phyloP scores from a whole-genome alignment of 2,113 vertebrate species.

The Progne subis region DNA sequence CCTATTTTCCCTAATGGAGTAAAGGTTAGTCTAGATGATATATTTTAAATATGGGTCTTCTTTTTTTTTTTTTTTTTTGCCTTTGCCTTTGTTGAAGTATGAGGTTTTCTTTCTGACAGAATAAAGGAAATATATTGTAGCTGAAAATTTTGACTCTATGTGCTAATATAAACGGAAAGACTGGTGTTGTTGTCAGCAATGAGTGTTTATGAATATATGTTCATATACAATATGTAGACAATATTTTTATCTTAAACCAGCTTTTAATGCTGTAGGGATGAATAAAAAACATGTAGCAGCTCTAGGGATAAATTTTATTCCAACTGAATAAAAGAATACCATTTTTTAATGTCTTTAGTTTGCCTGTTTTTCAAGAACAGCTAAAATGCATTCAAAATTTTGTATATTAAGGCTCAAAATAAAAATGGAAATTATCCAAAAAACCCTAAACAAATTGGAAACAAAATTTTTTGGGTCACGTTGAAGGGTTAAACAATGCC shows the following conservation, averaged over 20 bases:
- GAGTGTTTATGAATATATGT: slow-evolving; percentile 27
- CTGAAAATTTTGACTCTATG: slow-evolving; percentile 24
- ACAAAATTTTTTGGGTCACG: not conserved
- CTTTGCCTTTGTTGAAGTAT: slow-evolving; percentile 41
- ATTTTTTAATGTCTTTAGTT: not conserved
- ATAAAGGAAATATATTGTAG: slow-evolving; percentile 52
- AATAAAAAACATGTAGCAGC: slow-evolving; percentile 54
- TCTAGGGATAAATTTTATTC: slow-evolving; percentile 1
- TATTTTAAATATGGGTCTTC: slow-evolving; percentile 78
- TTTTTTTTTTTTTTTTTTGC: slow-evolving; percentile 61
- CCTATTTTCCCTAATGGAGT: slow-evolving; percentile 79
- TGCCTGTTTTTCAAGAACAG: not conserved
- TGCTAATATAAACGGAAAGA: slow-evolving; percentile 36
- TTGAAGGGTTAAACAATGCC: slow-evolving; percentile 41
- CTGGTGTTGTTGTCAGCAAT: slow-evolving; percentile 12
- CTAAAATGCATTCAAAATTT: not conserved
- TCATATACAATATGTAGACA: slow-evolving; percentile 48
- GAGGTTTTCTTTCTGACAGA: slow-evolving; percentile 61
- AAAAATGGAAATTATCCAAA: not conserved
- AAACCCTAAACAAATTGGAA: not conserved
- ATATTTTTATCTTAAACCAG: slow-evolving; percentile 47
- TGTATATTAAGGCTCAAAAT: not conserved
- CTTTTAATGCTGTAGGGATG: slow-evolving; percentile 40
- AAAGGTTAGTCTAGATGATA: slow-evolving; percentile 76
- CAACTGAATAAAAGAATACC: not conserved